These are phyloP conservation scores for Lasioglossum figueresi DNA, from an alignment of 2,888 invertebrate genomes.

Conservation along the genomic window DNA sequence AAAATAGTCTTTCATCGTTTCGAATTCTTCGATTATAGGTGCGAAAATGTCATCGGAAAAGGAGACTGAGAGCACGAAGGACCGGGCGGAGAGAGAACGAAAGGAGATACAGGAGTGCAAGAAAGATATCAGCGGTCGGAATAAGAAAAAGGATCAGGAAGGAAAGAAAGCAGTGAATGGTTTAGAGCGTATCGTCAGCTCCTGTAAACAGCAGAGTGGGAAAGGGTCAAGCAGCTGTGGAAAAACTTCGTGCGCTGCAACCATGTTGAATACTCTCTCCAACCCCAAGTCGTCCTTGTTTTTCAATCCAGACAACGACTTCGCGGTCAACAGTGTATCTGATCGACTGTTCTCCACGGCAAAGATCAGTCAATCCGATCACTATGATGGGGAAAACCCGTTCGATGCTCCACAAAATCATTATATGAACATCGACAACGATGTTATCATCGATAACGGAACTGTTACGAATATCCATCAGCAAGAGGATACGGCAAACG, in stretches of 20 bases:
- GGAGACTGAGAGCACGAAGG: constrained; percentile 36
- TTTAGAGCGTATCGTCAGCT: constrained; percentile 33
- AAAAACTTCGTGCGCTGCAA: not conserved
- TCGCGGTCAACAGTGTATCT: not conserved
- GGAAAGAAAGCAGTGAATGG: not conserved
- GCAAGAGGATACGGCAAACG: not conserved
- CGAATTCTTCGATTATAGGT: not conserved
- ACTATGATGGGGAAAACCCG: not conserved
- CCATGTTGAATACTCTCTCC: not conserved
- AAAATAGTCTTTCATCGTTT: not conserved
- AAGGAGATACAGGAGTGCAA: constrained; percentile 62
- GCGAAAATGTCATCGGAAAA: not conserved
- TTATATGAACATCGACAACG: not conserved
- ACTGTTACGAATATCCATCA: not conserved
- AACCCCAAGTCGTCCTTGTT: not conserved
- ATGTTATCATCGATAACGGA: not conserved
- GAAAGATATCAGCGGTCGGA: not conserved
- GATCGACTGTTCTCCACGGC: constrained; percentile 40
- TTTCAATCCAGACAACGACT: not conserved
- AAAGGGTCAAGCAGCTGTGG: not conserved
- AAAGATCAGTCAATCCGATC: not conserved
- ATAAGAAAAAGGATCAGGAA: not conserved
- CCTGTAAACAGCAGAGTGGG: constrained; percentile 31
- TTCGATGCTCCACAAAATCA: not conserved
- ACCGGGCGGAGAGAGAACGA: constrained; percentile 35